Conservation (phyloP, 2,113 vertebrate species). For the Ceyx melanurus region DNA sequence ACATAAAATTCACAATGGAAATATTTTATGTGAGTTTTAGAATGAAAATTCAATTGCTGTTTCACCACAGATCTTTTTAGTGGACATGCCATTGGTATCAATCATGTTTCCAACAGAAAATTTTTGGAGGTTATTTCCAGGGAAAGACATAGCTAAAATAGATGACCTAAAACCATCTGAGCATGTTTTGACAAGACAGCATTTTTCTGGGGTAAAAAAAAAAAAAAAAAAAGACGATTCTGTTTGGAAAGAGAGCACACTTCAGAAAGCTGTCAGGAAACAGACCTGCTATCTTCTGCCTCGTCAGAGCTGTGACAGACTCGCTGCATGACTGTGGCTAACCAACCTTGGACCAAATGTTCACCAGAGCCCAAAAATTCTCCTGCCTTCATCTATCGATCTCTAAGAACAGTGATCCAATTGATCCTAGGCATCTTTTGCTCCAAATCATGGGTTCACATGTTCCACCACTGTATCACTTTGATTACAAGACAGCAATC, state of each 20-base stretch:
- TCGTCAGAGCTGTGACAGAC: neutral
- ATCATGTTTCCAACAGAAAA: neutral
- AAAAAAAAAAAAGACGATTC: neutral
- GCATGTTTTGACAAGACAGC: neutral
- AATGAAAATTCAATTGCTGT: neutral
- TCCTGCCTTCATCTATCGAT: neutral
- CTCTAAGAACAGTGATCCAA: neutral
- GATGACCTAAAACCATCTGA: neutral
- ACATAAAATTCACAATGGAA: neutral
- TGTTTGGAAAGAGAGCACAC: neutral
- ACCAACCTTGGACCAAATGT: neutral
- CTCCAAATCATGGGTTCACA: neutral
- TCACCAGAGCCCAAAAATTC: neutral
- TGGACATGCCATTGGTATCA: neutral
- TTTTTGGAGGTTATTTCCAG: neutral
- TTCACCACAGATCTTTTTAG: neutral
- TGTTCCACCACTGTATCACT: too few relatives aligned
- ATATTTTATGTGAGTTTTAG: neutral
- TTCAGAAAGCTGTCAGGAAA: neutral
- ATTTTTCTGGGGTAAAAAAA: neutral
- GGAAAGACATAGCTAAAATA: neutral
- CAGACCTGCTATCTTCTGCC: neutral
- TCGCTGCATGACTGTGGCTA: neutral
- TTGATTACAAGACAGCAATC: neutral
- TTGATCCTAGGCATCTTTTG: neutral